Evolutionary conservation across 2,113 vertebrate genomes (phyloP), one percentile per base, ranked within the genome.

Genomic region (Aphyosemion australe): DNA sequence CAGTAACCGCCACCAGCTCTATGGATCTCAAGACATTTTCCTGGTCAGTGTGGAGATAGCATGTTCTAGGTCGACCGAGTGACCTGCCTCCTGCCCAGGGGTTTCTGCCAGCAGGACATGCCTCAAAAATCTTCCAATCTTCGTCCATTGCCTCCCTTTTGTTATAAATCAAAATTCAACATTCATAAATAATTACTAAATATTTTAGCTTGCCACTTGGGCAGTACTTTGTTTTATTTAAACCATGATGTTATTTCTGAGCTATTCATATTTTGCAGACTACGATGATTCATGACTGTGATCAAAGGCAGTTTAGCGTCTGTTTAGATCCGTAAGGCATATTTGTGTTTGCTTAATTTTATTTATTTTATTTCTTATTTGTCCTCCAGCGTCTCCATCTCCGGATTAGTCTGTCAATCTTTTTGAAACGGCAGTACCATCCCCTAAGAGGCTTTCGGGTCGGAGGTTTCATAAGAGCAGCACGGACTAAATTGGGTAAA

Each of bases 401-500:
- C 5, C 7, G 49, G 14, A 74, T 76, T 65, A 79, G 68, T 82
- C 53, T 26, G 39, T 74, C 65, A 51, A 41, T 79, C 58, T 61
- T 65, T 67, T 62, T 12, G 71, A 65, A 80, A 42, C 32, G 69
- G 65, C 51, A 70, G 66, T 42, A 46, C 19, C 31, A 47, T 58
- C 21, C 13, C 21, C 0, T 6, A 26, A 37, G 48, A 15, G 43
- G 55, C 53, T 78, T 47, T 54, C 65, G 53, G 57, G 32, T 65
- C 1, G 62, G 74, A 70, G 78, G 60, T 72, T n/a, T 70, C 42
- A 55, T 45, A 57, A 41, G 41, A 72, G 64, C 54, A 68, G 49
- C 20, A 9, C 42, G 57, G 50, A 50, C 51, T 34, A 26, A 61
- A 69, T 70, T 72, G 73, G 68, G 69, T 82, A 82, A 85, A 84